phyloP scores from a whole-genome alignment of 2,888 invertebrate genomes.

The Diadromus collaris region DNA sequence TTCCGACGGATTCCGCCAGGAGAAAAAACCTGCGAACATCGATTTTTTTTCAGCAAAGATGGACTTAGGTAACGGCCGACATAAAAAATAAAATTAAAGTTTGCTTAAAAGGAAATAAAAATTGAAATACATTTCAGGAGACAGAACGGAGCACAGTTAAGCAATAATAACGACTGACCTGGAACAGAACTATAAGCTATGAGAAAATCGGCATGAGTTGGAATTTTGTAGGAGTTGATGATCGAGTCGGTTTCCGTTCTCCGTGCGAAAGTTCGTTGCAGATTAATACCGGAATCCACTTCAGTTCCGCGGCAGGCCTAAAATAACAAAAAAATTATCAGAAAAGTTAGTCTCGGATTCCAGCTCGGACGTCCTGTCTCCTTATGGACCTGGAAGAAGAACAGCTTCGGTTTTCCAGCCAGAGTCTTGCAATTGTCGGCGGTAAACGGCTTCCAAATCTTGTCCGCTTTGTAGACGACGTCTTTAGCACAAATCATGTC shows the following conservation, averaged over 20 bases:
- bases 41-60: neutral
- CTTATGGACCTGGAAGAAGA: constrained; percentile 82
- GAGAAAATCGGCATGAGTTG: constrained; percentile 83
- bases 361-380: neutral
- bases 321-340: constrained; percentile 24
- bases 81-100: neutral
- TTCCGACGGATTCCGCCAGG: constrained; percentile 81
- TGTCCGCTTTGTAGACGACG: constrained; percentile 80
- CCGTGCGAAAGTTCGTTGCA: constrained; percentile 64
- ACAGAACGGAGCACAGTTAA: neutral
- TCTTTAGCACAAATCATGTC: constrained; percentile 82
- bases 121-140: constrained; percentile 3
- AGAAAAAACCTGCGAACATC: constrained; percentile 80
- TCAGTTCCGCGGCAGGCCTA: constrained; percentile 81
- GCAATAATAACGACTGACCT: constrained; percentile 75
- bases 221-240: constrained; percentile 79
- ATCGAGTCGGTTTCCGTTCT: constrained; percentile 75
- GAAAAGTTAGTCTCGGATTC: neutral
- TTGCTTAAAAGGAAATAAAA: neutral
- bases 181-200: constrained; percentile 82
- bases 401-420: constrained; percentile 84
- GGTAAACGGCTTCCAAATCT: constrained; percentile 82
- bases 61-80: too few relatives aligned
- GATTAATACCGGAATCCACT: constrained; percentile 78
- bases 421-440: constrained; percentile 81